These are phyloP conservation scores for Camponotus vicinus DNA, from an alignment of 1,140 invertebrate species.

Conservation along the genomic window DNA sequence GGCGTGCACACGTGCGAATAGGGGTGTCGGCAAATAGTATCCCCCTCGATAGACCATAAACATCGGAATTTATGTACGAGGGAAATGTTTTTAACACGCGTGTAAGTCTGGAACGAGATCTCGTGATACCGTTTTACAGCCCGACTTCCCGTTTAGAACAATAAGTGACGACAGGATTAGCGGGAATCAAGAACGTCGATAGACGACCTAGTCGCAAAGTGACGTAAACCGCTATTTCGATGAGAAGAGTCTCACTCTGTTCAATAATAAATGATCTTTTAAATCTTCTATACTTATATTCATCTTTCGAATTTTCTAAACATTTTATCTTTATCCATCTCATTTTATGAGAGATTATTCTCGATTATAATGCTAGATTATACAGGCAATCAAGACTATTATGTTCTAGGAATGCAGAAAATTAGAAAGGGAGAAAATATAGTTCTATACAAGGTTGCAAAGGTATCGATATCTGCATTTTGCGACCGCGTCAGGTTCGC, in stretches of 20 bases:
- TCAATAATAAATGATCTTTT: not conserved
- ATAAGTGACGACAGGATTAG: not conserved
- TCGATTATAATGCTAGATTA: not conserved
- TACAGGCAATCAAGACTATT: not conserved
- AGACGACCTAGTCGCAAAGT: not conserved
- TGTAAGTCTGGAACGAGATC: slow-evolving; percentile 3
- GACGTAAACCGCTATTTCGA: not conserved
- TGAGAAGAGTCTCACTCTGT: not conserved
- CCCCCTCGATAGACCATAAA: slow-evolving; percentile 49
- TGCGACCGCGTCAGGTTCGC: slow-evolving; percentile 3
- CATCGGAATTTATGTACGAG: slow-evolving; percentile 42
- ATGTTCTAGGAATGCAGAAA: not conserved
- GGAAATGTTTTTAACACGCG: slow-evolving; percentile 21
- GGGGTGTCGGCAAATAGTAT: slow-evolving; percentile 26
- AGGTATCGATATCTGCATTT: slow-evolving; percentile 27
- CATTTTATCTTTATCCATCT: not conserved
- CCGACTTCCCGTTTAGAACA: not conserved
- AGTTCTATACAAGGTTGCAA: not conserved
- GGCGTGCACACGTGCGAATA: slow-evolving; percentile 30
- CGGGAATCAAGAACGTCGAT: not conserved
- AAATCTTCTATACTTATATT: not conserved
- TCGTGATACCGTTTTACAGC: slow-evolving; percentile 7
- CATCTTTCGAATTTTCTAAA: not conserved
- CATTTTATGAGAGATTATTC: not conserved
- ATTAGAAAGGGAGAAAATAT: not conserved